Conservation (phyloP, 2,113 vertebrate species). For the Telmatochromis sp. region DNA sequence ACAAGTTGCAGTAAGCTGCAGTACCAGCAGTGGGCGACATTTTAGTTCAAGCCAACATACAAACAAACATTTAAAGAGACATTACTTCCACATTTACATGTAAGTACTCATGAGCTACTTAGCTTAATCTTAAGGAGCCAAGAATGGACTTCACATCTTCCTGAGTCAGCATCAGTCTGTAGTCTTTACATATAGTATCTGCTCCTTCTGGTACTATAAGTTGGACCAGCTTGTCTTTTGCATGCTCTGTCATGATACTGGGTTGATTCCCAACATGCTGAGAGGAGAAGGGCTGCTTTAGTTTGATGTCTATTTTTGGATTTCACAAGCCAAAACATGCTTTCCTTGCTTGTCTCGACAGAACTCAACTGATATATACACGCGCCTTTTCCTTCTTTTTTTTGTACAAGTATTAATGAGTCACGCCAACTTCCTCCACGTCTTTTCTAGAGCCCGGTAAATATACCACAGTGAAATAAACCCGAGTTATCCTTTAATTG, state of each 20-base stretch:
- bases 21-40: neutral
- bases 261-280: neutral
- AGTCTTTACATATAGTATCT: neutral
- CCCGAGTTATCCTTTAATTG: neutral
- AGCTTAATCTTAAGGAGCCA: neutral
- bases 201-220: neutral
- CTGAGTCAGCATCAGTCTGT: neutral
- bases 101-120: neutral
- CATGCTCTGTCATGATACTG: neutral
- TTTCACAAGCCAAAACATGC: neutral
- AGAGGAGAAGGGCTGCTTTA: neutral
- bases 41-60: neutral
- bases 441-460: neutral
- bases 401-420: neutral
- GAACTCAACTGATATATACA: neutral
- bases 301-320: neutral
- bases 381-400: neutral
- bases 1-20: neutral
- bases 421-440: neutral
- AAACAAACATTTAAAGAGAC: neutral
- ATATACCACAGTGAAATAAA: neutral
- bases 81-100: neutral
- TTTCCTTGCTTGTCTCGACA: neutral
- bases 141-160: neutral
- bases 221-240: neutral